These are phyloP conservation scores for Centropyge bicolor DNA, from an alignment of 2,797 vertebrate species.

Conservation along the genomic window DNA sequence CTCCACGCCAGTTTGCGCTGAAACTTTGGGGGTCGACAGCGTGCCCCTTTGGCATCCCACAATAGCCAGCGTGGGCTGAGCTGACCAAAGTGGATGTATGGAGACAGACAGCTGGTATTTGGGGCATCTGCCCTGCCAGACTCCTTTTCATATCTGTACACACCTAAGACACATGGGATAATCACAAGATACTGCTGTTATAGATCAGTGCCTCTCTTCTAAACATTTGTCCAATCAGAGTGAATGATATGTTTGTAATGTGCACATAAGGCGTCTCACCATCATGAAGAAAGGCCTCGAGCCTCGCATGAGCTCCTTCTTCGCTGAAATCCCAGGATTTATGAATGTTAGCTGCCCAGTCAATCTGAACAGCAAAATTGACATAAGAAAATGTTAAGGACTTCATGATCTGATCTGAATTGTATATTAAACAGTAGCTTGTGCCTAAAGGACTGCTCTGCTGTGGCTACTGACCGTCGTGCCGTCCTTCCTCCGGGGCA, in stretches of 20 bases:
- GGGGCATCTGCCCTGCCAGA: constrained; percentile 80
- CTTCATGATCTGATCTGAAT: background rate
- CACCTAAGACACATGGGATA: constrained; percentile 64
- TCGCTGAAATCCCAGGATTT: constrained; percentile 86
- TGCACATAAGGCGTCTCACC: constrained; percentile 64
- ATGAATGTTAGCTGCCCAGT: constrained; percentile 83
- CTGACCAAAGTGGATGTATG: constrained; percentile 86
- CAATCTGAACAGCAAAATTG: constrained; percentile 68
- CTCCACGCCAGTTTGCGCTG: constrained; percentile 86
- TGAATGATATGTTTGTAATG: background rate
- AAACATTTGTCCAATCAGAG: background rate
- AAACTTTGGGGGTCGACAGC: constrained; percentile 80
- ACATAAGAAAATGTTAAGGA: constrained; percentile 8
- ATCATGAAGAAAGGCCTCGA: constrained; percentile 80
- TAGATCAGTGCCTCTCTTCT: background rate
- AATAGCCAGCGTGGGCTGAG: constrained; percentile 82
- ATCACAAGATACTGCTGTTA: background rate
- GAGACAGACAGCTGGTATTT: constrained; percentile 85
- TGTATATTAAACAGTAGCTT: background rate
- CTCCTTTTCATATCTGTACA: constrained; percentile 83
- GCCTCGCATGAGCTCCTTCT: constrained; percentile 75
- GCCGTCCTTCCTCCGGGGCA: constrained; percentile 85
- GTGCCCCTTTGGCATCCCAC: constrained; percentile 79
- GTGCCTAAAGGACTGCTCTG: background rate
- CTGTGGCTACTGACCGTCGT: constrained; percentile 71